phyloP scores from a whole-genome alignment of 2,888 invertebrate species.

The Phrixothrix hirtus region DNA sequence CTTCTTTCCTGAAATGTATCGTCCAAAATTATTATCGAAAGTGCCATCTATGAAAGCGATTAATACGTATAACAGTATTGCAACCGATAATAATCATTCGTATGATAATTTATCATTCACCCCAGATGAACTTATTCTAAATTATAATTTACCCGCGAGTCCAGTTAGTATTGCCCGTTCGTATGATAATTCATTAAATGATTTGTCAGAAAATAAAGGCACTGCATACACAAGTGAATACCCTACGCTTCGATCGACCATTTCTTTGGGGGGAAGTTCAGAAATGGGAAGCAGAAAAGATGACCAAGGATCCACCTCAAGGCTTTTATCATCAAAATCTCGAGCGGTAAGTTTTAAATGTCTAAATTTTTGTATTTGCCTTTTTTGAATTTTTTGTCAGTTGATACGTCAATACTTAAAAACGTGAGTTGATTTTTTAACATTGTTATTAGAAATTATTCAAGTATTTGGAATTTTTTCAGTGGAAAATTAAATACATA shows the following conservation, averaged over 20 bases:
- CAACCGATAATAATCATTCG: slow-evolving; percentile 35
- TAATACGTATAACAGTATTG: slow-evolving; percentile 51
- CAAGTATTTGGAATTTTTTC: too few species aligned
- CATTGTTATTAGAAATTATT: too few species aligned
- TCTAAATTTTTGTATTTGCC: too few species aligned
- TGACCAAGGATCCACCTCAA: slow-evolving; percentile 50
- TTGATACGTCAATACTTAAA: too few species aligned
- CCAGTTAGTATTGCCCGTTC: slow-evolving; percentile 12
- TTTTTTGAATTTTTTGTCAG: too few species aligned
- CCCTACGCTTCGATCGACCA: slow-evolving; percentile 44
- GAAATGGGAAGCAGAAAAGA: slow-evolving; percentile 38
- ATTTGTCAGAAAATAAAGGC: too few species aligned
- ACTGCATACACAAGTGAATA: slow-evolving; percentile 36
- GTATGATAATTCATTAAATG: slow-evolving; percentile 14
- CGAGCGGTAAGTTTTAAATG: slow-evolving; percentile 49
- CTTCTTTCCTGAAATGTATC: slow-evolving; percentile 30
- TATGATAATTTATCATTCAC: slow-evolving; percentile 45
- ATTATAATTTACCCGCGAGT: slow-evolving; percentile 16
- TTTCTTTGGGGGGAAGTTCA: slow-evolving; percentile 40
- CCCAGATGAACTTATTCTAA: slow-evolving; percentile 36
- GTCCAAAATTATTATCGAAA: slow-evolving; percentile 44
- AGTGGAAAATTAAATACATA: too few species aligned
- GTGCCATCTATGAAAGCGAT: slow-evolving; percentile 52
- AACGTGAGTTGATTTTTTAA: too few species aligned
- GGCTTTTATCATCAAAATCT: slow-evolving; percentile 48